Conservation (phyloP, 2,113 vertebrate species). For the Larimichthys polyactis region DNA sequence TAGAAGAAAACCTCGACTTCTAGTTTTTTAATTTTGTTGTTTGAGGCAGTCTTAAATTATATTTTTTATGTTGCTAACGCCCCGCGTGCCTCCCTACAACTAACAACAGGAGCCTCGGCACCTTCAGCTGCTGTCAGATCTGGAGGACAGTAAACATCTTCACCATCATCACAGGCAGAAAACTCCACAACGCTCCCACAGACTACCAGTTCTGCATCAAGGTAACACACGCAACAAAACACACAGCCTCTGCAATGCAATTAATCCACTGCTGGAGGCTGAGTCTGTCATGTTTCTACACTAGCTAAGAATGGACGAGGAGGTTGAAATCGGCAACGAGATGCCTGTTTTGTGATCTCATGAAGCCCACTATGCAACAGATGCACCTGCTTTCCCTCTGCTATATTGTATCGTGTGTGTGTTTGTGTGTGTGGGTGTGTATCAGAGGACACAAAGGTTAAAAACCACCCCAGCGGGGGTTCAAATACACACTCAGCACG, state of each 20-base stretch:
- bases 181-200: conserved; percentile 90
- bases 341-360: neutral
- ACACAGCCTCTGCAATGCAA: neutral
- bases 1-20: neutral
- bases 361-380: neutral
- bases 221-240: conserved; percentile 77
- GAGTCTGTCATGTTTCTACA: too few relatives aligned
- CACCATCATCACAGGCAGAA: conserved; percentile 88
- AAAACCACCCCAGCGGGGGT: conserved; percentile 53
- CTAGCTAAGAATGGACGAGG: too few relatives aligned
- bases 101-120: conserved; percentile 92
- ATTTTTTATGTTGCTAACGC: neutral
- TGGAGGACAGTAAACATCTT: conserved; percentile 93
- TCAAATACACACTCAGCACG: conserved; percentile 58
- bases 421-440: too few relatives aligned
- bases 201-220: conserved; percentile 96
- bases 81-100: neutral
- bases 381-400: conserved; percentile 6
- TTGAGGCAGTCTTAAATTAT: neutral
- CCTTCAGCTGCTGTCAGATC: conserved; percentile 91
- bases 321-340: too few relatives aligned
- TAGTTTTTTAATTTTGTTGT: too few relatives aligned
- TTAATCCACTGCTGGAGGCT: neutral
- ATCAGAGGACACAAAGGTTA: conserved; percentile 48
- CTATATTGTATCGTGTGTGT: neutral